Conservation (phyloP, 2,888 invertebrate genomes). For the Dasysyrphus tricinctus region DNA sequence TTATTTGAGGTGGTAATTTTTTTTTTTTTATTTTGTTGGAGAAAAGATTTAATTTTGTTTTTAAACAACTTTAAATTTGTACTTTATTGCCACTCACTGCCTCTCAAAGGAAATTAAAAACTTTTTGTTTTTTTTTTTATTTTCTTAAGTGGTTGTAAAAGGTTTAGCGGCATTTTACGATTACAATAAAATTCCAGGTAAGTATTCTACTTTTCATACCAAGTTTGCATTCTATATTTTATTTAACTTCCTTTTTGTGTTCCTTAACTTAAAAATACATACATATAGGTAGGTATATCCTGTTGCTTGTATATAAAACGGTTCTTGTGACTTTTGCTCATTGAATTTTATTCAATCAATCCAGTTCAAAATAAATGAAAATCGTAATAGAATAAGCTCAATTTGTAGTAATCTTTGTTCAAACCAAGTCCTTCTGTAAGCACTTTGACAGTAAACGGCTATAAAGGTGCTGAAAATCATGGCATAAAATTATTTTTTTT, state of each 20-base stretch:
- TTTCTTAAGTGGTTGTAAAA: not conserved
- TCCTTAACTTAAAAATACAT: too few relatives aligned
- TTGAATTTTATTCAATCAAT: too few relatives aligned
- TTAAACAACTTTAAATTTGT: not conserved
- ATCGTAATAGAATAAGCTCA: too few relatives aligned
- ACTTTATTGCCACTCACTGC: not conserved
- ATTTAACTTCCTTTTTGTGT: not conserved
- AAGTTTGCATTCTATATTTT: not conserved
- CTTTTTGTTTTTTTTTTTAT: not conserved
- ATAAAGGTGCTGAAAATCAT: too few relatives aligned
- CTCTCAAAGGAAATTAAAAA: not conserved
- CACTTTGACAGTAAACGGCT: too few relatives aligned
- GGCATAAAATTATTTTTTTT: too few relatives aligned
- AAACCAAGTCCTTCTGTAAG: too few relatives aligned
- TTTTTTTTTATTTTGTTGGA: not conserved
- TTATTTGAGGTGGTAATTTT: not conserved
- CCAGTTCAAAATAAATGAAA: too few relatives aligned
- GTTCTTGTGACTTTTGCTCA: too few relatives aligned
- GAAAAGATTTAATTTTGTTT: not conserved
- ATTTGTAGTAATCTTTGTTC: too few relatives aligned
- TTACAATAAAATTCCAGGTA: not conserved
- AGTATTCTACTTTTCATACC: not conserved
- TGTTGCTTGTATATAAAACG: too few relatives aligned
- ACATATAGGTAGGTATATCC: too few relatives aligned
- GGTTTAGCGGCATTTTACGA: not conserved